Conservation (phyloP, 2,888 invertebrate genomes). For the Mesoligia furuncula region DNA sequence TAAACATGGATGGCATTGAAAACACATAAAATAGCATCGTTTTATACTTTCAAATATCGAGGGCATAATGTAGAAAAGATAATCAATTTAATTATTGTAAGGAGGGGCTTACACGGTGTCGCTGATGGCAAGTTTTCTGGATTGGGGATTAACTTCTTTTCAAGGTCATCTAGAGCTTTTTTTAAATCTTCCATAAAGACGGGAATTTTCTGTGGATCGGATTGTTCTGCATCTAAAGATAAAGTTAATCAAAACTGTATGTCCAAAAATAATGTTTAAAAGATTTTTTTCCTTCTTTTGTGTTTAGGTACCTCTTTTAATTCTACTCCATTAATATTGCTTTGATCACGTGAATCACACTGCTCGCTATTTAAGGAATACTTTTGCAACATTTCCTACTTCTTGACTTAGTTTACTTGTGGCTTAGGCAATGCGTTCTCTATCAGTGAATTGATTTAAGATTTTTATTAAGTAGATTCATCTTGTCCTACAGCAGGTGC, state of each 20-base stretch:
- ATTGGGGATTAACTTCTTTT: conserved; percentile 59
- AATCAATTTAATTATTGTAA: neutral
- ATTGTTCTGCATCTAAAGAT: neutral
- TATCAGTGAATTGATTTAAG: neutral
- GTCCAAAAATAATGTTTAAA: neutral
- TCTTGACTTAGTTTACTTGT: too few relatives aligned
- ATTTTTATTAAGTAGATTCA: neutral
- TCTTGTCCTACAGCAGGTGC: neutral
- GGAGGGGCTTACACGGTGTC: conserved; percentile 13
- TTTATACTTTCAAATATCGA: neutral
- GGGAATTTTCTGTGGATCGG: conserved; percentile 59
- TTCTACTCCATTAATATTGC: neutral
- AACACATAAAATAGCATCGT: neutral
- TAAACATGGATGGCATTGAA: neutral
- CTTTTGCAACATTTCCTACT: neutral
- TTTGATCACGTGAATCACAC: neutral
- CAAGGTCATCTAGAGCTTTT: conserved; percentile 74
- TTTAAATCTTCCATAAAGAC: conserved; percentile 79
- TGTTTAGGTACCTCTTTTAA: neutral
- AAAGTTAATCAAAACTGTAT: neutral
- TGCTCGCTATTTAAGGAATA: neutral
- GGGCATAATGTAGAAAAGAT: neutral
- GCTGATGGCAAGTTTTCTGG: neutral
- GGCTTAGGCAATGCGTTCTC: neutral
- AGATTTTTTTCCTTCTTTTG: neutral